Evolutionary conservation across 2,113 vertebrate genomes (phyloP), one percentile per base, ranked within the genome.

Genomic region (Elgaria multicarinata): DNA sequence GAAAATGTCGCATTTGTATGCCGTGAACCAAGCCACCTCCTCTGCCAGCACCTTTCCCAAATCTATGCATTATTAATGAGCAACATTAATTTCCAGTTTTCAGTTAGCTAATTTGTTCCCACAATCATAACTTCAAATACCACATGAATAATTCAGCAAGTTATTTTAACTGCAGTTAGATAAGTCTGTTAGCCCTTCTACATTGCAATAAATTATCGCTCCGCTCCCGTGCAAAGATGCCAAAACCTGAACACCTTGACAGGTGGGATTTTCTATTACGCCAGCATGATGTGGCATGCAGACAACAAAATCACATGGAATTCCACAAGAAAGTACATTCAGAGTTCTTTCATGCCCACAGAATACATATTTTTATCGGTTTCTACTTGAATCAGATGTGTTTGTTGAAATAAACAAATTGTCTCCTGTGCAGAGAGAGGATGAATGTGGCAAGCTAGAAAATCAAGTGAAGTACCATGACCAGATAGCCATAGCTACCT

Each of bases 71-170:
- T 95, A 96, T 95, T 95, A 96, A 97, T 81, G 83, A 96, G 89
- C 90, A 93, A 64, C 83, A 93, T 95, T 96, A 92, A 89, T 66
- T 94, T 94, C 92, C 88, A 91, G 93, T 87, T 95, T 95, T 89
- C 92, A 89, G 91, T 46, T 94, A 92, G 95, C 93, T 97, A 95
- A 97, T 97, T 97, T 97, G 95, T 94, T 96, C 96, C 94, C 94
- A 94, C 91, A 95, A 92, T 97, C 95, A 92, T 95, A 95, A 96
- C 95, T 95, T 95, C 95, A 97, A 97, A 96, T 95, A 97, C 93
- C 95, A 95, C 95, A 96, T 96, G 92, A 96, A 96, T 96, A 96
- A 97, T 97, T 96, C 96, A 97, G 94, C 90, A 94, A 93, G 95
- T 95, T 96, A 95, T 97, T 96, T 97, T 96, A 94, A 96, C 94